Percentiles rank a stretch among this genome's conserved stretches.
Evolutionary conservation across 2,113 vertebrate genomes (phyloP).

Genomic region (Phocoena sinus): DNA sequence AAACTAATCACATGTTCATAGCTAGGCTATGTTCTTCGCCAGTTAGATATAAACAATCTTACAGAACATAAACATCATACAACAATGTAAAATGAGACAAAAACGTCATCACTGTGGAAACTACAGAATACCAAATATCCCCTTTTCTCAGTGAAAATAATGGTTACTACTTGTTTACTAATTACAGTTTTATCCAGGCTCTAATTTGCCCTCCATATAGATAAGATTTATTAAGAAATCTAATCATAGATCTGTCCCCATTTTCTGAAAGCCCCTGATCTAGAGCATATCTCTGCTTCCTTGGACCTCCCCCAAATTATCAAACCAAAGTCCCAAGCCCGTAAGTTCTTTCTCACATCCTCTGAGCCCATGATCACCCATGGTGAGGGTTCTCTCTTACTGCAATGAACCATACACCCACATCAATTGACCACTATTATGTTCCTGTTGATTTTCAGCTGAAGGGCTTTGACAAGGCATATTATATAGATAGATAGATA

Average conservation of each 20-base stretch:
- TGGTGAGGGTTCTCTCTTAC: not conserved
- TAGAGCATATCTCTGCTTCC: not conserved
- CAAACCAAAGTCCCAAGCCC: not conserved
- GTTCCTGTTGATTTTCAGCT: not conserved
- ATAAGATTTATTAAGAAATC: not conserved
- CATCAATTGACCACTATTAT: no score
- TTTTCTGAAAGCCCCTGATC: not conserved
- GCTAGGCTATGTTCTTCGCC: not conserved
- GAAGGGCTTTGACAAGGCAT: no score
- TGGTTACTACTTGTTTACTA: not conserved
- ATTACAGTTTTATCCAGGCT: not conserved
- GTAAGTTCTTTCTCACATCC: not conserved
- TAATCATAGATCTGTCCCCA: not conserved
- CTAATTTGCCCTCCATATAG: no score
- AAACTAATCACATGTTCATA: not conserved
- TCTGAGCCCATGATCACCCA: not conserved
- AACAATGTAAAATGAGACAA: not conserved
- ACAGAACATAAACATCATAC: not conserved
- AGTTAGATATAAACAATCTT: not conserved
- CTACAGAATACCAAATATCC: not conserved
- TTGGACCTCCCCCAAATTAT: not conserved
- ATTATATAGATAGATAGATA: no score
- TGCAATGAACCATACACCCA: not conserved
- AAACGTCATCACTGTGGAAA: not conserved
- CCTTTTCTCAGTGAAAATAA: not conserved